These are phyloP conservation scores for Sepiola atlantica DNA, from an alignment of 2,888 invertebrate genomes.

Conservation along the genomic window DNA sequence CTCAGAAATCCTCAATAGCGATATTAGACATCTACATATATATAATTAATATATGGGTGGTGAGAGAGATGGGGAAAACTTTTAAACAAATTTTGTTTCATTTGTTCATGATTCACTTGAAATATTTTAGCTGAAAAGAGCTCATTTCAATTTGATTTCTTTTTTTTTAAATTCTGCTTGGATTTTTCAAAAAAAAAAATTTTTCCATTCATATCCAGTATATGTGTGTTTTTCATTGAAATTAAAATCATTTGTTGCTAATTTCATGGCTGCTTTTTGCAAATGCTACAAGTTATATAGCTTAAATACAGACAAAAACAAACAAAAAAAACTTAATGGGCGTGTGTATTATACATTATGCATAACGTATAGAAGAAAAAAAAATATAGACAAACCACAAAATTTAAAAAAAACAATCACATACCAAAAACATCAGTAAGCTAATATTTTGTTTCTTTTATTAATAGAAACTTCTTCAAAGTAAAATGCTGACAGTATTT, in stretches of 20 bases:
- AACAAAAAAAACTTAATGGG: too few relatives aligned
- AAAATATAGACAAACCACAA: too few relatives aligned
- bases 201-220: background rate
- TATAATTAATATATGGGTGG: background rate
- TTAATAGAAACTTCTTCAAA: too few relatives aligned
- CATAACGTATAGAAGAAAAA: too few relatives aligned
- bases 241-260: background rate
- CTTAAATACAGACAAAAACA: background rate
- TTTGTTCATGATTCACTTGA: background rate
- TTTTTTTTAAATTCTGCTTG: background rate
- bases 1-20: too few relatives aligned
- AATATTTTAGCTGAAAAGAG: background rate
- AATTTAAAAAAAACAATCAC: too few relatives aligned
- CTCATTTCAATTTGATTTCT: background rate
- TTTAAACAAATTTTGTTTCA: background rate
- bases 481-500: too few relatives aligned
- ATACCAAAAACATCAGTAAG: too few relatives aligned
- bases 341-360: too few relatives aligned
- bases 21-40: too few relatives aligned
- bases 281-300: slow-evolving; percentile 32
- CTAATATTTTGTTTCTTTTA: too few relatives aligned
- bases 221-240: background rate
- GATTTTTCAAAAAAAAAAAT: background rate
- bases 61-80: background rate
- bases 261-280: slow-evolving; percentile 42